Conservation (phyloP, 2,888 invertebrate species). For the Calephelis perditalis region DNA sequence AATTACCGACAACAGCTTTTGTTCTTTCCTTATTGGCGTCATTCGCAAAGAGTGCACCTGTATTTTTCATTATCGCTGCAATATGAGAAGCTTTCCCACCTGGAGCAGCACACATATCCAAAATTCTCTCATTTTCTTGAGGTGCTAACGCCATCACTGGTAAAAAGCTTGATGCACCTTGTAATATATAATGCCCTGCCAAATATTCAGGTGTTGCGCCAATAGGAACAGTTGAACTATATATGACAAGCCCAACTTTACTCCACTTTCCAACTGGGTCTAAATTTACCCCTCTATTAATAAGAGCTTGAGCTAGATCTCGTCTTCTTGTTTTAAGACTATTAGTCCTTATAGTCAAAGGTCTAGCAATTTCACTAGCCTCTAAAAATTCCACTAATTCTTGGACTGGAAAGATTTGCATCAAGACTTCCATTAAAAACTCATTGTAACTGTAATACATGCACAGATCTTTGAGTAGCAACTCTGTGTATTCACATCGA, state of each 20-base stretch:
- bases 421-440: conserved; percentile 94
- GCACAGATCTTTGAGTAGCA: conserved; percentile 91
- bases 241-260: conserved; percentile 97
- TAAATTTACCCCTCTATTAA: conserved; percentile 97
- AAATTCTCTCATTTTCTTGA: conserved; percentile 94
- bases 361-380: conserved; percentile 96
- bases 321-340: conserved; percentile 94
- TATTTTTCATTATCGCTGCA: conserved; percentile 98
- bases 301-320: conserved; percentile 95
- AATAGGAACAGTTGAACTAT: conserved; percentile 96
- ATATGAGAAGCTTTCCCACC: conserved; percentile 99
- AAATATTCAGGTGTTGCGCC: conserved; percentile 99
- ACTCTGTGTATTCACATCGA: conserved; percentile 88
- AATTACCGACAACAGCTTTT: conserved; percentile 96
- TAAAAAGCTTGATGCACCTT: conserved; percentile 96
- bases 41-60: conserved; percentile 96
- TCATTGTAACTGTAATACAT: conserved; percentile 98
- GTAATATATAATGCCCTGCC: conserved; percentile 98
- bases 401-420: conserved; percentile 91
- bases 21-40: conserved; percentile 94
- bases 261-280: conserved; percentile 99
- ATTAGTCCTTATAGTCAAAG: conserved; percentile 96
- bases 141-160: conserved; percentile 99
- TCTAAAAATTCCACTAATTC: conserved; percentile 96
- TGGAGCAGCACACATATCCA: conserved; percentile 99